A percentile compares a stretch with the other conserved stretches of the same genome.
Evolutionary conservation across 1,140 invertebrate genomes (phyloP).

Genomic region (Drosophila takahashii): DNA sequence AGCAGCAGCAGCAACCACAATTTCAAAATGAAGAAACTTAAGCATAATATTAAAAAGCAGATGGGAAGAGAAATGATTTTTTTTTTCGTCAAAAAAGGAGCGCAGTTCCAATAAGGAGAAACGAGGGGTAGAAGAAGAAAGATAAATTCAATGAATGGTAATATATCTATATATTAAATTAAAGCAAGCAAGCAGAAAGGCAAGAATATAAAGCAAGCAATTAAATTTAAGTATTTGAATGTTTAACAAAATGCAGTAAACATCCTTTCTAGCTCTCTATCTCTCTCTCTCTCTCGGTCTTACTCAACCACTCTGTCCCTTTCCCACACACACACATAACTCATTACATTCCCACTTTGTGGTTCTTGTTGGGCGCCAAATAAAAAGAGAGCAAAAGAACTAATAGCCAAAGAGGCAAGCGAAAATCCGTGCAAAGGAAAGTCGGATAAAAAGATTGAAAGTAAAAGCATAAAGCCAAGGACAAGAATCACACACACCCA

Average conservation of each 20-base stretch:
- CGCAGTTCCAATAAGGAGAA: constrained; percentile 66
- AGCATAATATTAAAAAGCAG: constrained; percentile 63
- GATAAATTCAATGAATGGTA: constrained; percentile 75
- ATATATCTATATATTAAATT: constrained; percentile 82
- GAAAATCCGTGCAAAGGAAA: not conserved
- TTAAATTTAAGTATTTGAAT: constrained; percentile 81
- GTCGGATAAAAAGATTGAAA: constrained; percentile 9
- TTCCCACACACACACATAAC: constrained; percentile 15
- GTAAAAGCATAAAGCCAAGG: not conserved
- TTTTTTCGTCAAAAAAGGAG: constrained; percentile 77
- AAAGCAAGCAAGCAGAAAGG: constrained; percentile 63
- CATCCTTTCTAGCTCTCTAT: constrained; percentile 59
- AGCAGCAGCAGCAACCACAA: constrained; percentile 37
- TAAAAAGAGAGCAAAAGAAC: constrained; percentile 9
- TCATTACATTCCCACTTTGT: not conserved
- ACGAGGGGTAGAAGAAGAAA: constrained; percentile 20
- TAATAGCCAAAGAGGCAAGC: constrained; percentile 13
- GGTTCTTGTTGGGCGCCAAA: constrained; percentile 1
- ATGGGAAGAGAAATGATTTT: constrained; percentile 47
- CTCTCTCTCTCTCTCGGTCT: constrained; percentile 16
- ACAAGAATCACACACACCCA: constrained; percentile 14
- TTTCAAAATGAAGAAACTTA: constrained; percentile 61
- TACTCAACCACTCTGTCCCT: constrained; percentile 3
- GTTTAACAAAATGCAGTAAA: constrained; percentile 68
- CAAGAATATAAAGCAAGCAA: constrained; percentile 79